Base-by-base conservation (phyloP, 1,140 invertebrate genomes). In the Euwallacea similis region DNA sequence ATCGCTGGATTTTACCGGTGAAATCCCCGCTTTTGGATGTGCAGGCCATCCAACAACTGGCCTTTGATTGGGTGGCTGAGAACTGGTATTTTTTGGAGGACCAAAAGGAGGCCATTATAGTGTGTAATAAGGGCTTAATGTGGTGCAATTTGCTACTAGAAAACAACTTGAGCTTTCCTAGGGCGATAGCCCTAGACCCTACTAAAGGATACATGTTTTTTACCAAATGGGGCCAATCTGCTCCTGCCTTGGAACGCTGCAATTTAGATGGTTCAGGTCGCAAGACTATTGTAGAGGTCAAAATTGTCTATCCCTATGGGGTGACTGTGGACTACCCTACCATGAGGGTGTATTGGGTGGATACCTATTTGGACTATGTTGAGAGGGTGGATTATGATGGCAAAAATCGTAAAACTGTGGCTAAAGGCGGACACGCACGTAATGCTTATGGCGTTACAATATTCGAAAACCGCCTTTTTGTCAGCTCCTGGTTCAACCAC, bases 21-120 rank as follows among this genome's bases (percentile, higher is more conserved):
- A 87, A 86, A 13, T 81, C 84, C 2, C 81, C 87, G 66, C 87
- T 88, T 76, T 83, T 86, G 7, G 83, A 86, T 70, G 71, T 72
- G 16, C 81, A 85, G 71, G 84, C 86, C 65, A 87, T 91, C 56
- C 86, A 86, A 75, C 87, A 92, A 77, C 82, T 96, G 58, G 88
- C 91, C 2, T 83, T 93, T 69, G 94, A 97, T 81, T 97, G 94
- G 94, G 83, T 96, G 15, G 87, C 90, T 44, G 86, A 88, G 71
- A 94, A 93, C 81, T 91, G 94, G 87, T 97, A 97, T 83, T 88
- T 96, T 75, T 81, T 93, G 65, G 94, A 96, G 82, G 87, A 89
- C 82, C 82, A 86, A 75, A 82, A 88, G 78, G 86, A 92, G 82
- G 83, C 88, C 82, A 86, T 93, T 76, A 92, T 88, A 82, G 83